Evolutionary conservation across 2,888 invertebrate species (phyloP).

Genomic region (Brachylomia viminalis): DNA sequence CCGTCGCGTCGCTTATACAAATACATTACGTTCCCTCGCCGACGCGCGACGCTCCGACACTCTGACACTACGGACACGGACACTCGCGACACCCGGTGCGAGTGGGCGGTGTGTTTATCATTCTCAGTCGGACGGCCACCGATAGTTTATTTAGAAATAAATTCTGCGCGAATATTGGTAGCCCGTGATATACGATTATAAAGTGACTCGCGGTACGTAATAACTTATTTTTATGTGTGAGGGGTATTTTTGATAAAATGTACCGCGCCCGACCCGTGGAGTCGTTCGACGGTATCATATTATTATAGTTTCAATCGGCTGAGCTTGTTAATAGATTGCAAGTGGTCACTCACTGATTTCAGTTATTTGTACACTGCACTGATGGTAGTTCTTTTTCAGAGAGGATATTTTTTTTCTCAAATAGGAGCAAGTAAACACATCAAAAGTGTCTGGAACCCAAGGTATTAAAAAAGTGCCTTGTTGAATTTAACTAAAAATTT

Average conservation of each 20-base stretch:
- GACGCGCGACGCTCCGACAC: background rate
- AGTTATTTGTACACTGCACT: background rate
- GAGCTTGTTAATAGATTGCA: background rate
- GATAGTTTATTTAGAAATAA: slow-evolving; percentile 50
- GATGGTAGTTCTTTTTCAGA: background rate
- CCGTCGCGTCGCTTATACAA: slow-evolving; percentile 25
- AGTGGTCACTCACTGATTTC: no score
- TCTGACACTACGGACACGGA: background rate
- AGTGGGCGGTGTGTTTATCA: slow-evolving; percentile 21
- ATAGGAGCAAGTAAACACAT: no score
- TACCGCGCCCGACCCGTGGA: background rate
- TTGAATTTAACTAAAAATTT: no score
- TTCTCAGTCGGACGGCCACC: slow-evolving; percentile 26
- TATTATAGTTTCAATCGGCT: slow-evolving; percentile 6
- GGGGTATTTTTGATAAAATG: slow-evolving; percentile 3
- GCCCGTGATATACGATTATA: slow-evolving; percentile 46
- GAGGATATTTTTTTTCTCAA: background rate
- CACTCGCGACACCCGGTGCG: background rate
- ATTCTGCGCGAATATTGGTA: slow-evolving; percentile 33
- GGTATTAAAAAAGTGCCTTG: no score
- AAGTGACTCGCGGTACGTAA: slow-evolving; percentile 24
- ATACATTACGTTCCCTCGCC: slow-evolving; percentile 7
- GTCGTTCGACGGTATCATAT: background rate
- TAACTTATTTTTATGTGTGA: slow-evolving; percentile 45
- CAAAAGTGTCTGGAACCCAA: no score